Percentiles rank a stretch among this genome's conserved stretches.
Evolutionary conservation across 2,113 vertebrate genomes (phyloP).

Genomic region (Bagarius yarrelli): DNA sequence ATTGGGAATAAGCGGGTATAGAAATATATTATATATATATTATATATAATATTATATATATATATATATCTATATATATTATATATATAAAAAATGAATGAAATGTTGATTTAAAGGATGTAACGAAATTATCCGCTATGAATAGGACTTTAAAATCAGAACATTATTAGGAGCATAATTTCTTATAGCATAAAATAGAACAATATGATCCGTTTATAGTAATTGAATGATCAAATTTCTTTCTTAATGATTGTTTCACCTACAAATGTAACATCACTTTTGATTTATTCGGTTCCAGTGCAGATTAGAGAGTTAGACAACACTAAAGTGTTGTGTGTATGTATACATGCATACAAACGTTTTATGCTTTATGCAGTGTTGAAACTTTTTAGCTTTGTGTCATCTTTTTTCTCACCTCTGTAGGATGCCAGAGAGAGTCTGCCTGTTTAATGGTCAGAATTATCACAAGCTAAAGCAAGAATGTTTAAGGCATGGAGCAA

Average conservation of each 20-base stretch:
- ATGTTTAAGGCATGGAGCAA: slow-evolving; percentile 62
- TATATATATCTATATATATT: no score
- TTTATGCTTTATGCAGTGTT: background rate
- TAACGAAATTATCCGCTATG: background rate
- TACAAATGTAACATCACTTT: no score
- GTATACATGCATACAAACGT: background rate
- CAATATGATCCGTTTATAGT: background rate
- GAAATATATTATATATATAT: no score
- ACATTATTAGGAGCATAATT: background rate
- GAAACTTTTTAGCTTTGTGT: background rate
- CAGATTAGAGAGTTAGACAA: background rate
- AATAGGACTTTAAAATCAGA: background rate
- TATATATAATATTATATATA: no score
- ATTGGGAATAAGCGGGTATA: no score
- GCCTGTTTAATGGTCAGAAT: slow-evolving; percentile 69
- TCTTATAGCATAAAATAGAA: background rate
- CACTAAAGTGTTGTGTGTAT: no score
- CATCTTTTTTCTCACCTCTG: background rate
- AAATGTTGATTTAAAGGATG: background rate
- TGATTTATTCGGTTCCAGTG: slow-evolving; percentile 27
- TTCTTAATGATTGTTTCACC: no score
- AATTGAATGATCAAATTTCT: no score
- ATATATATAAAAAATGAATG: no score
- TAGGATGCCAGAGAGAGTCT: slow-evolving; percentile 66
- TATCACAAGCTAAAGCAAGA: slow-evolving; percentile 66